Base-by-base conservation (phyloP, 2,113 vertebrate genomes). In the Pelecanus crispus region DNA sequence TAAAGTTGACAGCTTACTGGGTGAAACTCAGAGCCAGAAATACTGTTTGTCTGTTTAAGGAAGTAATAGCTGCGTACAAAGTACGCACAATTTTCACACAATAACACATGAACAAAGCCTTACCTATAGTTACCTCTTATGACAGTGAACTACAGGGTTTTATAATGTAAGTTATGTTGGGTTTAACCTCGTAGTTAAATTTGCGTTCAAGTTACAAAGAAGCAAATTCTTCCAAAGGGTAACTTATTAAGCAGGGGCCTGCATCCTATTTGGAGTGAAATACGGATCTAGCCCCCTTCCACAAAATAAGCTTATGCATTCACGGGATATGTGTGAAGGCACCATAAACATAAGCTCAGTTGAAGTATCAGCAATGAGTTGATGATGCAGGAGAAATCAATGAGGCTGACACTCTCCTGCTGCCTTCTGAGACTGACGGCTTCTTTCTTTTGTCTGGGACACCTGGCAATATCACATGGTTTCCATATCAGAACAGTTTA, bases 251-350 rank as follows among this genome's bases (percentile, higher is more conserved):
- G 32, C 11, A 95, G 38, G 0, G 2, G 6, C 3, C 17, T 67
- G 44, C 10, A 74, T 63, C 10, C 15, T 52, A 6, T 38, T 53
- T 62, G 17, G 32, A 90, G 12, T 70, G 19, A 90, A 94, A 68
- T 31, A 68, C 0, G 0, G 32, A 70, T 53, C 18, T 63, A 32
- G 4, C 5, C 5, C 16, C 14, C 13, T 56, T 66, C n/a, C 31
- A 83, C 15, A 85, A 34, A 79, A 72, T 14, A 72, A 79, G 3
- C 2, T n/a, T 90, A 73, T n/a, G 15, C 36, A 68, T 88, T 85
- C 58, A 78, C 10, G 67, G 19, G 28, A 3, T 59, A 68, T 38
- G 7, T 85, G 15, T 62, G 75, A 79, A 93, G 17, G 10, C 3
- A 1, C 31, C 45, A 62, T 38, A 70, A 95, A 85, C 31, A 49